Base-by-base conservation (phyloP, 2,888 invertebrate genomes). In the Syrista parreyssii region DNA sequence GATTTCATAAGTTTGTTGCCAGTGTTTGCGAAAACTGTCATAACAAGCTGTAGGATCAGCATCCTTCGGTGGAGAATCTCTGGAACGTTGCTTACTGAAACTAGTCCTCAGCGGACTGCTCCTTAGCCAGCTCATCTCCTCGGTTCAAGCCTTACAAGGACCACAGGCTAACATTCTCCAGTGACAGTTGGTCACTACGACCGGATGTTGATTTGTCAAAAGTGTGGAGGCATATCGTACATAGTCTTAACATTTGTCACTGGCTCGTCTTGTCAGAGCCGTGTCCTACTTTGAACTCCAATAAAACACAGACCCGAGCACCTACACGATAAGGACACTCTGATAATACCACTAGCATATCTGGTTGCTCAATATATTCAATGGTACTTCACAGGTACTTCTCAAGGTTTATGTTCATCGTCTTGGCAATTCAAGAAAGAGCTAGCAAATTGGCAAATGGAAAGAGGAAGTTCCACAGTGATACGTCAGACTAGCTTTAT, bases 1-100 rank as follows among this genome's bases (percentile, higher is more conserved):
- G 79, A 98, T 97, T 84, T 97, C 97, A 87, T 95, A 92, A 2
- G 96, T 97, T 91, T 98, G 98, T 88, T 97, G 96, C 98, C 98
- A 98, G 91, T 98, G 98, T 90, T 97, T 97, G 90, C 96, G 96
- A 92, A 98, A 98, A 88, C 98, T 98, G 91, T 96, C 97, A 89
- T 96, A 97, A 92, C 98, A 98, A 11, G 98, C 98, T 76, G 96
- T 95, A 0, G 97, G 96, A 92, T 97, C 97, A 86, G 95, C 95
- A 89, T 95, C 95, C 80, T 92, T 92, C 12, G 95, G 94, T 6
- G 95, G 94, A 12, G 95, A 94, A 86, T 95, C 95, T 69, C 95
- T 93, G 75, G 94, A 93, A 78, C 94, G 91, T 87, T 94, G 94
- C 86, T 94, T 92, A 78, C 93, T 93, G 83, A 94, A 92, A 84